Evolutionary conservation across 2,113 vertebrate species (phyloP).

Genomic region (Oceanites oceanicus): DNA sequence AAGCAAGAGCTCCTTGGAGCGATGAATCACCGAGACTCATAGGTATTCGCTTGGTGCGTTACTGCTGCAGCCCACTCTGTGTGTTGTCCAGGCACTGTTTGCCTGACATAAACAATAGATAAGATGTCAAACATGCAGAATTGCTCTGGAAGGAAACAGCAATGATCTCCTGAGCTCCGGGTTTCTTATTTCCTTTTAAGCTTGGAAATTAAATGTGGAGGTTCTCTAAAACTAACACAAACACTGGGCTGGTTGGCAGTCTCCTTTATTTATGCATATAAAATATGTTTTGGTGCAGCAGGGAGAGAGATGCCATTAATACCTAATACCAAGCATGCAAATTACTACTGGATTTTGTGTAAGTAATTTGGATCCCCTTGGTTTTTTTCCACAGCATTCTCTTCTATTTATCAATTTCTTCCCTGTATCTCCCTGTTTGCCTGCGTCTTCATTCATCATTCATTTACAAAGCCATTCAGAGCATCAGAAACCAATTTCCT

Average conservation of each 20-base stretch:
- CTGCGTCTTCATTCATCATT: constrained; percentile 45
- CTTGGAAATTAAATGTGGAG: constrained; percentile 5
- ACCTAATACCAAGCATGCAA: constrained; percentile 1
- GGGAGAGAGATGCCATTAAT: not conserved
- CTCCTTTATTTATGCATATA: not conserved
- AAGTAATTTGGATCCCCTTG: constrained; percentile 33
- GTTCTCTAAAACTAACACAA: not conserved
- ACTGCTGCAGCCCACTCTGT: constrained; percentile 20
- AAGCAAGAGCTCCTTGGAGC: constrained; percentile 5
- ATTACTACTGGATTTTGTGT: constrained; percentile 26
- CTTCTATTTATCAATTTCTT: constrained; percentile 29
- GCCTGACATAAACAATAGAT: constrained; percentile 48
- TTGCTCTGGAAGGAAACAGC: not conserved
- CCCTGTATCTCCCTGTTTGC: not conserved
- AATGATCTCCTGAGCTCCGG: not conserved
- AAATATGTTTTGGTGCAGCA: not conserved
- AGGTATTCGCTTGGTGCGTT: constrained; percentile 33
- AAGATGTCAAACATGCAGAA: constrained; percentile 38
- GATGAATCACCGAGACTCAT: constrained; percentile 50
- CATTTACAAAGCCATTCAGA: constrained; percentile 43
- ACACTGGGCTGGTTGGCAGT: not conserved
- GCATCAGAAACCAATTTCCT: constrained; percentile 65
- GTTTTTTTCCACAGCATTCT: not conserved
- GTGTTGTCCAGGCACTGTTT: constrained; percentile 30
- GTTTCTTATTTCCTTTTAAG: constrained; percentile 26